Conservation (phyloP, 2,113 vertebrate genomes). For the Burhinus oedicnemus region DNA sequence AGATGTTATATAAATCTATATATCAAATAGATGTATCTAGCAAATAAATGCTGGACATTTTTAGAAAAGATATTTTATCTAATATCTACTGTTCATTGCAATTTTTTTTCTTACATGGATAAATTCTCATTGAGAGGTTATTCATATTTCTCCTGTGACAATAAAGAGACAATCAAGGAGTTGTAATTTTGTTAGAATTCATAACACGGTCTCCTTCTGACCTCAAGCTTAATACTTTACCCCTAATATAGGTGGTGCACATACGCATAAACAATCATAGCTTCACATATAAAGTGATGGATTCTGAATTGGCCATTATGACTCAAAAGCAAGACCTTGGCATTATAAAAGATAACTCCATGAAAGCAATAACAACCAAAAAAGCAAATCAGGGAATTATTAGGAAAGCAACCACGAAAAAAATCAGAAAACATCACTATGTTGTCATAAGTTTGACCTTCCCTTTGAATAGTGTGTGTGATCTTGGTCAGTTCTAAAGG, state of each 20-base stretch:
- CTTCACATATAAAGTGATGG: not conserved
- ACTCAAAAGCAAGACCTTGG: not conserved
- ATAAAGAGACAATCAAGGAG: not conserved
- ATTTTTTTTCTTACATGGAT: not conserved
- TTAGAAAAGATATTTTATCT: not conserved
- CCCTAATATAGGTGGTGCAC: not conserved
- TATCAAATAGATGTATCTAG: not conserved
- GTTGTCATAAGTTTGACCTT: fast-evolving
- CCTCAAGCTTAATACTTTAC: not conserved
- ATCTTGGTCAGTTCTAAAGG: not conserved
- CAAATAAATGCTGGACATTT: not conserved
- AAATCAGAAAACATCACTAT: not conserved
- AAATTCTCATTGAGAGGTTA: not conserved
- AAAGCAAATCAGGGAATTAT: not conserved
- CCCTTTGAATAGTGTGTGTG: not conserved
- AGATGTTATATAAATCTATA: not conserved
- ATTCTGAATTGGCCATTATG: not conserved
- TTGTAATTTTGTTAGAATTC: not conserved
- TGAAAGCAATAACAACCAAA: not conserved
- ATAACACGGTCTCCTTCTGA: not conserved
- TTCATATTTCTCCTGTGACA: not conserved
- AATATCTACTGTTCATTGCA: not conserved
- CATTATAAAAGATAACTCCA: not conserved
- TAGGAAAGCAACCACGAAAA: not conserved
- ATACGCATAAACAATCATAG: not conserved